These are phyloP conservation scores for Onychomys torridus DNA, from an alignment of 2,797 vertebrate genomes.

Conservation along the genomic window DNA sequence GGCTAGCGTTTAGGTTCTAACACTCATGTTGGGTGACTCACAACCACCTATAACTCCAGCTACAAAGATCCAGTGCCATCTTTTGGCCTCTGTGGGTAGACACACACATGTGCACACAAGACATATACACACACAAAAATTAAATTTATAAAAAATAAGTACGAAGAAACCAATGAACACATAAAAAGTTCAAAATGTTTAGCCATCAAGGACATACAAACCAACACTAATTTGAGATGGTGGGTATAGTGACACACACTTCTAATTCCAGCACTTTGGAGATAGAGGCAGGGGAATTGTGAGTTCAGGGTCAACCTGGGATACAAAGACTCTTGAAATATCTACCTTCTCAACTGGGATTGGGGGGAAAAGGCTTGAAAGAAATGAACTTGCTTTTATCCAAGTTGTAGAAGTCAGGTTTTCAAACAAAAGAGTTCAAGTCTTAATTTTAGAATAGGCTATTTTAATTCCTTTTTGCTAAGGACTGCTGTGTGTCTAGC, in stretches of 20 bases:
- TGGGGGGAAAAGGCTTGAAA: neutral
- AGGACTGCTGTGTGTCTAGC: neutral
- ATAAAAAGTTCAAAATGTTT: neutral
- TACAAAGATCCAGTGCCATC: neutral
- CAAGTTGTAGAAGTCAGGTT: neutral
- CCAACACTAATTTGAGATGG: neutral
- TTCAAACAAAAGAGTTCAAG: slow-evolving; percentile 6
- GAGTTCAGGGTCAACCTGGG: neutral
- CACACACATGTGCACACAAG: neutral
- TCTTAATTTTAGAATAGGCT: slow-evolving; percentile 43
- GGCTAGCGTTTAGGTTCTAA: neutral
- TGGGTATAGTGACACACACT: neutral
- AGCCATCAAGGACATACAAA: neutral
- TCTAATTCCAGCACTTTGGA: neutral
- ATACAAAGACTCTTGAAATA: neutral
- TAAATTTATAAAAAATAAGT: neutral
- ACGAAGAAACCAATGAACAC: neutral
- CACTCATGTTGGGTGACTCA: neutral
- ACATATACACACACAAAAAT: neutral
- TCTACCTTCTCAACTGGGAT: slow-evolving; percentile 17
- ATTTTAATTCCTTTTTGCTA: neutral
- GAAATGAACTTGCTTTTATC: neutral
- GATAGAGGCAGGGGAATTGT: neutral
- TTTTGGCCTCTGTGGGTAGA: neutral
- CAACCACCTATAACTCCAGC: too few species aligned